Conservation (phyloP, 1,140 invertebrate species). For the Procambarus clarkii region DNA sequence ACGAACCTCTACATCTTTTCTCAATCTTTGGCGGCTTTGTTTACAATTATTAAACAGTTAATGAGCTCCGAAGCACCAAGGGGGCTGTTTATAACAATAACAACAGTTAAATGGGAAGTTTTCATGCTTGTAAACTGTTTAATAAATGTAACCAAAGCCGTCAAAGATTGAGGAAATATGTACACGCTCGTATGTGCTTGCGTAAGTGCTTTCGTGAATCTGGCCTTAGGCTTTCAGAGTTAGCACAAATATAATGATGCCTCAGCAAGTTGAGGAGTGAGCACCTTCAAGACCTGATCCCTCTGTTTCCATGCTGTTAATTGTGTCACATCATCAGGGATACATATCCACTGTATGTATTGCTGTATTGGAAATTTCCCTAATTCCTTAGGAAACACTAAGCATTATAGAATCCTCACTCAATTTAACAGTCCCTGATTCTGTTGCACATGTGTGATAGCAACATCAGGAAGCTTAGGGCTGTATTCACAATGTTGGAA, state of each 20-base stretch:
- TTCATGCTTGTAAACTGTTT: no score
- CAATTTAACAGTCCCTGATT: slow-evolving; percentile 1
- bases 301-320: slow-evolving; percentile 39
- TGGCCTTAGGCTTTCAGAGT: slow-evolving; percentile 19
- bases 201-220: no score
- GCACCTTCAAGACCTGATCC: slow-evolving; percentile 42
- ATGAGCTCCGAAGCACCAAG: no score
- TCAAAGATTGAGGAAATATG: no score
- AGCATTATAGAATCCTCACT: not conserved
- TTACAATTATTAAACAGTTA: no score
- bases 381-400: not conserved
- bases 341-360: slow-evolving; percentile 7
- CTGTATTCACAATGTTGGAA: slow-evolving; percentile 13
- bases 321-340: slow-evolving; percentile 46
- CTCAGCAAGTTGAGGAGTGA: slow-evolving; percentile 35
- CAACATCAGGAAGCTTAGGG: slow-evolving; percentile 26
- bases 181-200: no score
- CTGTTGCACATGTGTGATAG: slow-evolving; percentile 22
- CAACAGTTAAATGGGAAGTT: no score
- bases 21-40: no score
- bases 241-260: slow-evolving; percentile 31
- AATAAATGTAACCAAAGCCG: no score
- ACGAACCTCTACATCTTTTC: no score
- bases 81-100: no score
- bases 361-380: not conserved